A percentile compares a stretch with the other conserved stretches of the same genome.
These are phyloP conservation scores for Apeltes quadracus DNA, from an alignment of 2,113 vertebrate genomes.

Conservation along the genomic window DNA sequence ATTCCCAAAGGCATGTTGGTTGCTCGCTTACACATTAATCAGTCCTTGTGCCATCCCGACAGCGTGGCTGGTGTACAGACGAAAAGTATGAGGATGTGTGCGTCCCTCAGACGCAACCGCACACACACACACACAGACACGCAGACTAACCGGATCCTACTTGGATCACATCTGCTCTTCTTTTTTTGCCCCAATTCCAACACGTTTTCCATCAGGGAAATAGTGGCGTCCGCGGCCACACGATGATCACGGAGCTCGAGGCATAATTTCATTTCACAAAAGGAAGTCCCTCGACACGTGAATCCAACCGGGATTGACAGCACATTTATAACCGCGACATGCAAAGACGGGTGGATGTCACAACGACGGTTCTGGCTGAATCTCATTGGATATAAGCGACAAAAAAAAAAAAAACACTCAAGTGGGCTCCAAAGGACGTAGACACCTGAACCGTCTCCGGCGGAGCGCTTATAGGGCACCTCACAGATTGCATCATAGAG, in stretches of 20 bases:
- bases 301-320: constrained; percentile 68
- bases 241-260: constrained; percentile 54
- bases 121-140: neutral
- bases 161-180: constrained; percentile 47
- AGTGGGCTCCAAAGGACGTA: constrained; percentile 56
- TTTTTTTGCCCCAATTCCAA: constrained; percentile 45
- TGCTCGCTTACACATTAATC: constrained; percentile 61
- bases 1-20: constrained; percentile 56
- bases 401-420: constrained; percentile 28
- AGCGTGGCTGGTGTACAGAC: constrained; percentile 32
- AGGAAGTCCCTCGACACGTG: constrained; percentile 63
- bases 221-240: constrained; percentile 41
- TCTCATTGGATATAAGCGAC: constrained; percentile 39
- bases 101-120: constrained; percentile 38
- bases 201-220: constrained; percentile 56
- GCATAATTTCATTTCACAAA: constrained; percentile 72
- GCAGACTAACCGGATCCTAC: constrained; percentile 23
- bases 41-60: constrained; percentile 55
- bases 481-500: constrained; percentile 6
- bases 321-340: constrained; percentile 66
- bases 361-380: constrained; percentile 40
- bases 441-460: constrained; percentile 32
- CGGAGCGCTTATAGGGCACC: constrained; percentile 19
- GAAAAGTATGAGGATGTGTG: constrained; percentile 55
- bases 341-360: constrained; percentile 58